Evolutionary conservation across 2,797 vertebrate species (phyloP), one percentile per base, ranked within the genome.

Genomic region (Mus minutoides): DNA sequence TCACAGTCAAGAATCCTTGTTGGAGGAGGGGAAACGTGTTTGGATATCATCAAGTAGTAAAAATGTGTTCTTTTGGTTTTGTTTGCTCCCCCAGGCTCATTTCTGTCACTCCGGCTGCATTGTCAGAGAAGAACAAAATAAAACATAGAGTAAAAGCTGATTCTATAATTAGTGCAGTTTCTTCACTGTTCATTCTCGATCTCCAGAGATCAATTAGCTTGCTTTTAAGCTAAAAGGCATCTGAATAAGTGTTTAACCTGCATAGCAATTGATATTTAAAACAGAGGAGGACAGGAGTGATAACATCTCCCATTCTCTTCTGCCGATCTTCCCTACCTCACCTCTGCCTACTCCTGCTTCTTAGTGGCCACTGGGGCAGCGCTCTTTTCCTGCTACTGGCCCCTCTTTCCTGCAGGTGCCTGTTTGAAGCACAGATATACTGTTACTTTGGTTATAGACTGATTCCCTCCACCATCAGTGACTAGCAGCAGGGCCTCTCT

Each of bases 121-220:
- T 69, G 10, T 91, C 91, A 87, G 91, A 93, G 88, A 97, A 95
- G 88, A 98, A 96, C 90, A 94, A 93, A 95, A 95, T 97, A 80
- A 93, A 96, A 97, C 49, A 29, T 88, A 94, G 96, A 67, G 3
- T 92, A 31, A 95, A 97, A 98, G 97, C 54, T 98, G 97, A 96
- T 98, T 98, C 97, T 96, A 92, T 98, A 98, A 98, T 98, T 98
- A 98, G 97, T 29, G 83, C 94, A 94, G 96, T 98, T 98, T 97
- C 98, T 98, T 97, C 94, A 97, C 96, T 79, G 95, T 97, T 97
- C 97, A 97, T 97, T 98, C 97, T 95, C 89, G 43, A 97, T 96
- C 98, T 98, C 98, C 93, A 93, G 98, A 98, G 98, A 98, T 98
- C 98, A 98, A 98, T 99, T 98, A 98, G 97, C 97, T 97, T 97